Evolutionary conservation across 2,797 vertebrate species (phyloP), one percentile per base, ranked within the genome.

Genomic region (Meriones psammophilus): DNA sequence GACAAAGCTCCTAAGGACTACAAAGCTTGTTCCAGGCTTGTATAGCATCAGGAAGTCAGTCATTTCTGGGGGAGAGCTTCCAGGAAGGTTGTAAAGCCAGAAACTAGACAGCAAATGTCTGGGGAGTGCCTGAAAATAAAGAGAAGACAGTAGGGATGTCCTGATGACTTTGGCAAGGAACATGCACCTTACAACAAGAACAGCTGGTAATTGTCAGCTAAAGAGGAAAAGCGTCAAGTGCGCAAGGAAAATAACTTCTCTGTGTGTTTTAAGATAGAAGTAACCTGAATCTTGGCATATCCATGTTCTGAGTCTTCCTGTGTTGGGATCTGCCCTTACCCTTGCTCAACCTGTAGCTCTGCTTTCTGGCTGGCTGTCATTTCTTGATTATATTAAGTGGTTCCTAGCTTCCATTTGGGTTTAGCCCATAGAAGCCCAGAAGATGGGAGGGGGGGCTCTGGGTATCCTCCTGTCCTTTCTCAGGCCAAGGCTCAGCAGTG

Each of bases 41-140:
- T 54, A 36, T 36, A 64, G 91, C 50, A 84, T 26, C 4, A 79
- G 66, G 60, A 81, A 69, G 94, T 56, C 36, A 84, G 18, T 42
- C 79, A 73, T 58, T 88, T 76, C 46, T 10, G 2, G 46, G 50
- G 89, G 14, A 91, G 87, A 58, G 71, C 74, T 77, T 81, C 36
- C 36, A 90, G 73, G 60, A 33, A 42, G 68, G 13, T 54, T 74
- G 0, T 78, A 88, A 92, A 81, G 46, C 56, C 24, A 54, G 69
- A 74, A 83, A 64, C 56, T 66, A 28, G 14, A 71, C 1, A 54
- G 66, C 3, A 56, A 20, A 88, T 18, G 15, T 1, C 46, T 22
- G 62, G 85, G 6, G n/a, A 88, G 18, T 46, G 14, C 73, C 50
- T 56, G 46, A 42, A 33, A 80, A 30, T n/a, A 73, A 88, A 62